Evolutionary conservation across 2,888 invertebrate species (phyloP), one percentile per base, ranked within the genome.

Genomic region (Campoletis raptor): DNA sequence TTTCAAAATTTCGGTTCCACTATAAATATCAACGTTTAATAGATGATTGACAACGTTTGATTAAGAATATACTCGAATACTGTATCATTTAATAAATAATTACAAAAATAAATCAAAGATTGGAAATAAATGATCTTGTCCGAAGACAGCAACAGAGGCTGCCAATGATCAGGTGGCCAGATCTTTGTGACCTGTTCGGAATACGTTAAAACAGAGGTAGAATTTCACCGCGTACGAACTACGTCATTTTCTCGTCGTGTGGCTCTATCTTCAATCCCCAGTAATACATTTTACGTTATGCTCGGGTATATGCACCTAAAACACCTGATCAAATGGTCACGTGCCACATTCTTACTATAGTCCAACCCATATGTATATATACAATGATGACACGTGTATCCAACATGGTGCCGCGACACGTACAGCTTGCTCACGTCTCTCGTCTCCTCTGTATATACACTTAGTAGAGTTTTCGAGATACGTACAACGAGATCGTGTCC

Each of bases 281-380:
- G 61, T 76, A 76, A 52, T 54, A 52, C 54, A 67, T 64, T 85
- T 70, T 54, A 81, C 76, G 61, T 70, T 30, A 70, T 73, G 72
- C 80, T 80, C 66, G 57, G 21, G 30, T 69, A 69, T 76, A 79
- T 76, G 52, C 78, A 69, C 42, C 79, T 83, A 57, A 67, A 64
- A 84, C 86, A 86, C 77, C 81, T 78, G 84, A 84, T 64, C 81
- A 86, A 83, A 81, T 69, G 83, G 86, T 86, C 86, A 86, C 86
- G 86, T 83, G 86, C 78, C 74, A 79, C 67, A 37, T 79, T 82
- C n/a, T 72, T 57, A 52, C 61, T 79, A 69, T 42, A 57, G 40
- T 2, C 30, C 42, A 67, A 45, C 18, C 42, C 67, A 48, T 21
- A 52, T 57, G 66, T 61, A 52, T 81, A 24, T 48, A 66, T 70